A percentile compares a stretch with the other conserved stretches of the same genome.
Conservation (phyloP, 2,113 vertebrate species). For the Phyllostomus hastatus region DNA sequence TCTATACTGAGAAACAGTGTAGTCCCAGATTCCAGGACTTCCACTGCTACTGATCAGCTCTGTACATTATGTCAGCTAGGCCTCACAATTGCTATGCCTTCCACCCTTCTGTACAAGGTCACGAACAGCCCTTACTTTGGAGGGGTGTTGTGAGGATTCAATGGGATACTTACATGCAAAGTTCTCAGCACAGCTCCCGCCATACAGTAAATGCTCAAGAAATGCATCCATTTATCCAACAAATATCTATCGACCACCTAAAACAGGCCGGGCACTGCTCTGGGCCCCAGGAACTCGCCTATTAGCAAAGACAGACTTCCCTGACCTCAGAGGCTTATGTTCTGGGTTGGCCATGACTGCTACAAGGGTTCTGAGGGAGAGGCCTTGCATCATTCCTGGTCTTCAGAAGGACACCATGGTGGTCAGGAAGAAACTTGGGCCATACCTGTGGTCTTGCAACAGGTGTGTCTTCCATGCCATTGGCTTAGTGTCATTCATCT, state of each 20-base stretch:
- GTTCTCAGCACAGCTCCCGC: neutral
- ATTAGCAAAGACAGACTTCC: neutral
- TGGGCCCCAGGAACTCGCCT: rapidly evolving
- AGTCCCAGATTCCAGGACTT: neutral
- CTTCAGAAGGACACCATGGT: neutral
- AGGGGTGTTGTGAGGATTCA: neutral
- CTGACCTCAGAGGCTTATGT: rapidly evolving
- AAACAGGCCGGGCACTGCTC: neutral
- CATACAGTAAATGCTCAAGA: rapidly evolving
- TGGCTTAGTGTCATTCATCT: neutral
- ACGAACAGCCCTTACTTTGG: neutral
- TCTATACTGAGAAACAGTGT: neutral
- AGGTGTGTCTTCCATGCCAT: neutral
- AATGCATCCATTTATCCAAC: neutral
- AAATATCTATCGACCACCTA: neutral
- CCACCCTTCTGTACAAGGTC: neutral
- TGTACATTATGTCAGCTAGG: rapidly evolving
- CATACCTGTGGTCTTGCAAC: rapidly evolving
- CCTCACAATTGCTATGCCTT: neutral
- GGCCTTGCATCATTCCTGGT: too few species aligned
- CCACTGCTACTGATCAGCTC: neutral
- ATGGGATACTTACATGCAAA: neutral
- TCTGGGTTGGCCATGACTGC: too few species aligned
- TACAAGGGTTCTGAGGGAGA: neutral
- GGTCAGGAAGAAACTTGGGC: neutral